phyloP scores from a whole-genome alignment of 2,113 vertebrate species.

The Tachysurus fulvidraco region DNA sequence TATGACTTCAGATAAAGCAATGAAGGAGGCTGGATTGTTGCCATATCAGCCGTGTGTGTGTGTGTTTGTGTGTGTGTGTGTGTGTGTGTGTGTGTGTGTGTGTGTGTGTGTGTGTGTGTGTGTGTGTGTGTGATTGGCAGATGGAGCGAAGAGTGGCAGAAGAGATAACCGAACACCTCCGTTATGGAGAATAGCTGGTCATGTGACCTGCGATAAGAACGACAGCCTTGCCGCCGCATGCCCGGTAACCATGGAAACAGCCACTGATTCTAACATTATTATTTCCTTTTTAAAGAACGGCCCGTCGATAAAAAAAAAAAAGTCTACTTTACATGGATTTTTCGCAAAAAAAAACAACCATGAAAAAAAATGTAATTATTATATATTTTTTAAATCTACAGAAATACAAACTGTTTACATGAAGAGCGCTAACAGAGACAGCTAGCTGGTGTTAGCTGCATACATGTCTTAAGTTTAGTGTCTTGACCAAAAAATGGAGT shows the following conservation, averaged over 20 bases:
- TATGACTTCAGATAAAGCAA: slow-evolving; percentile 9
- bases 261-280: neutral
- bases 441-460: neutral
- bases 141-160: slow-evolving; percentile 46
- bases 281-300: neutral
- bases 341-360: neutral
- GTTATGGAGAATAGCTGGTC: slow-evolving; percentile 49
- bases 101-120: slow-evolving; percentile 14
- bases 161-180: slow-evolving; percentile 50
- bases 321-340: neutral
- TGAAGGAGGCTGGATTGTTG: slow-evolving; percentile 3
- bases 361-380: too few species aligned
- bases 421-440: neutral
- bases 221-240: neutral
- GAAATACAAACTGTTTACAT: too few species aligned
- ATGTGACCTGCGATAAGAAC: slow-evolving; percentile 55
- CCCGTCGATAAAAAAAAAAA: neutral
- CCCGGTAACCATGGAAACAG: neutral
- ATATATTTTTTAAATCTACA: too few species aligned
- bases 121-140: slow-evolving; percentile 48
- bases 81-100: slow-evolving; percentile 29
- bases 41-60: slow-evolving; percentile 23
- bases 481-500: neutral
- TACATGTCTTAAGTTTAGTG: neutral
- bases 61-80: slow-evolving; percentile 12